These are phyloP conservation scores for Glyphotaelius pellucidus DNA, from an alignment of 2,888 invertebrate genomes.

Conservation along the genomic window DNA sequence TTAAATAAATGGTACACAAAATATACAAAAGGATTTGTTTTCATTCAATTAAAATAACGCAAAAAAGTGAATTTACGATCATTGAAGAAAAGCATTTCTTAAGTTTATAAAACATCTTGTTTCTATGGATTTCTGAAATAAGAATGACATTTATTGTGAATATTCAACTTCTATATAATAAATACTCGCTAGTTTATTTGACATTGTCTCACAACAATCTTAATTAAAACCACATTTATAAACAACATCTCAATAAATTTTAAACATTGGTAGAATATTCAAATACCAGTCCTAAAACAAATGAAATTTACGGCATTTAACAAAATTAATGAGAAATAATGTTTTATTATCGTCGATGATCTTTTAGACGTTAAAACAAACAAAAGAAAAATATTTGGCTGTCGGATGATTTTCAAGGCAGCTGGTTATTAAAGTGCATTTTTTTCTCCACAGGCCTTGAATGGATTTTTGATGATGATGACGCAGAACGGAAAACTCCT, in stretches of 20 bases:
- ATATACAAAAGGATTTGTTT: too few relatives aligned
- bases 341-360: not conserved
- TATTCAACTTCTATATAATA: not conserved
- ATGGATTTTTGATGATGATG: constrained; percentile 98
- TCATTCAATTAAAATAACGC: too few relatives aligned
- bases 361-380: not conserved
- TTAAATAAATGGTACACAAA: too few relatives aligned
- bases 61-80: too few relatives aligned
- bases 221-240: not conserved
- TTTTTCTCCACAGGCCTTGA: constrained; percentile 87
- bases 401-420: not conserved
- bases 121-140: not conserved
- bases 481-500: constrained; percentile 98
- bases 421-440: not conserved
- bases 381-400: not conserved
- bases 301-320: not conserved
- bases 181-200: not conserved
- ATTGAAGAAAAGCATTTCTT: not conserved
- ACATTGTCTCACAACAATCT: not conserved
- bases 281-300: not conserved
- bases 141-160: not conserved
- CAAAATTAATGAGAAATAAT: not conserved
- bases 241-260: not conserved
- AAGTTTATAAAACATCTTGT: not conserved
- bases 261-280: not conserved